Conservation (phyloP, 2,113 vertebrate species). For the Garra rufa region DNA sequence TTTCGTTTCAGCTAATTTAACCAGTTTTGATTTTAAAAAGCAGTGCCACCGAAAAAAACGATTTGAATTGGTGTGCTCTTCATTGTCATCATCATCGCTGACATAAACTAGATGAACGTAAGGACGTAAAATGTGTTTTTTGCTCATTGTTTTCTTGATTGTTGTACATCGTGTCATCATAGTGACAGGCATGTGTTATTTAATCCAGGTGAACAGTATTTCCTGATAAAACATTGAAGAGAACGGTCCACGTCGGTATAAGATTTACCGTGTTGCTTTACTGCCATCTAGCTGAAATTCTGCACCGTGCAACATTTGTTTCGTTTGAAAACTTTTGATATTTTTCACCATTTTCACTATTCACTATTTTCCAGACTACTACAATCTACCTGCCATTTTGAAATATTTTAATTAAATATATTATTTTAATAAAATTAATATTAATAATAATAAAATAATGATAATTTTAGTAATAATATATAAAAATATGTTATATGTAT, state of each 20-base stretch:
- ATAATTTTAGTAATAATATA: no score
- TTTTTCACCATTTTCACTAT: no score
- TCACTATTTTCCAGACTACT: no score
- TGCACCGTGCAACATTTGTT: background rate
- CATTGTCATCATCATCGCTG: background rate
- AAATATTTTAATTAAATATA: no score
- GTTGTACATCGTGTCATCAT: background rate
- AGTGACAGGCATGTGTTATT: background rate
- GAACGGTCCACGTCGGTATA: background rate
- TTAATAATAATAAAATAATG: no score
- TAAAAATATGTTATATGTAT: no score
- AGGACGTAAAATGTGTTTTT: background rate
- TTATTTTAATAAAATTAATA: no score
- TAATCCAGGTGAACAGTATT: background rate
- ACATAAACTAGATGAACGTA: background rate
- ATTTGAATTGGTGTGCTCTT: background rate
- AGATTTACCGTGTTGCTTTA: background rate
- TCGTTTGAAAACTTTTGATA: no score
- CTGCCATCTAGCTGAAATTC: constrained; percentile 37
- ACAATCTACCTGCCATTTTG: no score
- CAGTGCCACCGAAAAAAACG: background rate
- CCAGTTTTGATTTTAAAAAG: background rate
- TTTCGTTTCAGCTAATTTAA: background rate
- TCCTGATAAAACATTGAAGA: background rate
- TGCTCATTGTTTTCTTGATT: background rate